Evolutionary conservation across 2,888 invertebrate genomes (phyloP).

Genomic region (Tridacna crocea): DNA sequence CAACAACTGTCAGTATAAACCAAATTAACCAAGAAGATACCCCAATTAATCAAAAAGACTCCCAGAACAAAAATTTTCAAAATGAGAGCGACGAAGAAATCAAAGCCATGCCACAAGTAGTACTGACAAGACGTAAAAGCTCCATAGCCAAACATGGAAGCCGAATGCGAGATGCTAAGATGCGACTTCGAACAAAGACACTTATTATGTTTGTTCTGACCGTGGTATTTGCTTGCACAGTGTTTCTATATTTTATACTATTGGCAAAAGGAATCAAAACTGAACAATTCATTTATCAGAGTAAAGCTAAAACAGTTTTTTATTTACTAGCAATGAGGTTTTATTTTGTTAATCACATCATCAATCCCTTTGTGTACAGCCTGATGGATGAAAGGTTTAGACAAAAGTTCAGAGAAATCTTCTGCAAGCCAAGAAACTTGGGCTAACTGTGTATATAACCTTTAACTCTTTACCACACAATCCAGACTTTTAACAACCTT

Average conservation of each 20-base stretch:
- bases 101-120: constrained; percentile 11
- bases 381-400: constrained; percentile 39
- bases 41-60: neutral
- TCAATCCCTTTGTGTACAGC: constrained; percentile 42
- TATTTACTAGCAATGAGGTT: constrained; percentile 41
- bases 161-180: constrained; percentile 15
- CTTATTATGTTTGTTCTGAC: constrained; percentile 46
- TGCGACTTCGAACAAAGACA: constrained; percentile 36
- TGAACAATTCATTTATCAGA: constrained; percentile 16
- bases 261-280: constrained; percentile 25
- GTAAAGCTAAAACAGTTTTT: constrained; percentile 4
- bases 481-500: no score
- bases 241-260: constrained; percentile 30
- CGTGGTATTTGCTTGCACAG: constrained; percentile 31
- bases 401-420: constrained; percentile 18
- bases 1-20: neutral
- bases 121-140: constrained; percentile 6
- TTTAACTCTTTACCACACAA: no score
- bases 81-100: constrained; percentile 33
- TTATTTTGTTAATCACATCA: constrained; percentile 45
- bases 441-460: no score
- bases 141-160: neutral
- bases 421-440: neutral
- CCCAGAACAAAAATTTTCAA: neutral
- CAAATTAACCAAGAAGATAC: neutral